Base-by-base conservation (phyloP, 2,888 invertebrate genomes). In the Idaea biselata region DNA sequence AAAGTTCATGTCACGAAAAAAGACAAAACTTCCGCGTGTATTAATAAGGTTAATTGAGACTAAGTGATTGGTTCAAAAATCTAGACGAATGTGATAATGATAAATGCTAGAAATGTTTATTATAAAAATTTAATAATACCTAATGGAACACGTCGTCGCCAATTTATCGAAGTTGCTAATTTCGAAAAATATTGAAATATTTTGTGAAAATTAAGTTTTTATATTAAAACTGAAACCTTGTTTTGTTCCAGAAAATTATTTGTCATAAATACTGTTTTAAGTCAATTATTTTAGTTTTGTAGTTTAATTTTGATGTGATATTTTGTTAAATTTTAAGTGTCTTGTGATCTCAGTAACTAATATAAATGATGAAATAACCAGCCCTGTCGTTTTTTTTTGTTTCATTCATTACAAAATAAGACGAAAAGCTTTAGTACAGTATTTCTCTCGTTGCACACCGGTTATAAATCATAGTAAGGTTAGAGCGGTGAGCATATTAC, bases 341-440 rank as follows among this genome's bases (percentile, higher is more conserved):
- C 76, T 87, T 88, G 89, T 89, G 91, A 91, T 91, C 91, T 91
- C 91, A 90, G 79, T 86, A 77, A 68, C 72, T 65, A 67, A 70
- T 88, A 88, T 86, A 88, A 85, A 86, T 79, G 80, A 79, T 82
- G 69, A 84, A 88, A 87, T 82, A 61, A 54, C 54, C 67, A 60
- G 55, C 16, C 18, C 7, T 74, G 69, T 73, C 63, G 55, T 65
- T 62, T 69, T 14, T 59, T 63, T 69, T 11, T 44, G 11, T 8
- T 44, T 44, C n/a, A n/a, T n/a, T n/a, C n/a, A n/a, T 44, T 44
- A 44, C 44, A 44, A 44, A 14, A 11, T 14, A 44, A 44, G 11
- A 11, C 44, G 44, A 44, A 11, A 1, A 25, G 3, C 25, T 25
- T 25, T 25, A 25, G 25, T 25, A 25, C 5, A 25, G 25, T 25